phyloP scores from a whole-genome alignment of 2,888 invertebrate genomes.

The Calliopum simillimum region DNA sequence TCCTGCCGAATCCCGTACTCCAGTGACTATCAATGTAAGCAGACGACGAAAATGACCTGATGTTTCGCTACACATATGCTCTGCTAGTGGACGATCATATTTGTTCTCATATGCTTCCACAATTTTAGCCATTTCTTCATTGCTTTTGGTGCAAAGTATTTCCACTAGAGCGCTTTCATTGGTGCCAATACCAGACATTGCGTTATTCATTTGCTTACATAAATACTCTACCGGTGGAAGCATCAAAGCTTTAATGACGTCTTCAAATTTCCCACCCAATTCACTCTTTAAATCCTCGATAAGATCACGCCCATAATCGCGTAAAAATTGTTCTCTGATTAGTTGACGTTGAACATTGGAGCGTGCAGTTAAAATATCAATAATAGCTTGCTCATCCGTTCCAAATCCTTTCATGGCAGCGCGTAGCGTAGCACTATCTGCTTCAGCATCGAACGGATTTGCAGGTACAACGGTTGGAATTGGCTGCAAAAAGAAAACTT shows the following conservation, averaged over 20 bases:
- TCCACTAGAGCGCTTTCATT: slow-evolving; percentile 80
- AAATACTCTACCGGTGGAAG: slow-evolving; percentile 76
- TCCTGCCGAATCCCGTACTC: slow-evolving; percentile 74
- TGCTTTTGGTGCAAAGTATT: slow-evolving; percentile 77
- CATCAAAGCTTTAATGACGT: slow-evolving; percentile 78
- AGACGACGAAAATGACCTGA: slow-evolving; percentile 81
- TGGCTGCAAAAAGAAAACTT: slow-evolving; percentile 44
- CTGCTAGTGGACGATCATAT: slow-evolving; percentile 76
- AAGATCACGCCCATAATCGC: slow-evolving; percentile 72
- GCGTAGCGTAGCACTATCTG: slow-evolving; percentile 72
- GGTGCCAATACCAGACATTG: slow-evolving; percentile 81
- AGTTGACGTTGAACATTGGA: slow-evolving; percentile 78
- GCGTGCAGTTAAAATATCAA: slow-evolving; percentile 76
- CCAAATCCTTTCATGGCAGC: slow-evolving; percentile 46
- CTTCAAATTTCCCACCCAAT: slow-evolving; percentile 80
- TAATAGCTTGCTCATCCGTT: slow-evolving; percentile 70
- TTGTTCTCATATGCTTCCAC: slow-evolving; percentile 74
- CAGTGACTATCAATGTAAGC: slow-evolving; percentile 76
- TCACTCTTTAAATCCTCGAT: slow-evolving; percentile 77
- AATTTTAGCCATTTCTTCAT: slow-evolving; percentile 74
- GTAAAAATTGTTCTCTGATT: slow-evolving; percentile 73
- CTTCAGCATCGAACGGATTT: slow-evolving; percentile 72
- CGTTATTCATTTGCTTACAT: slow-evolving; percentile 77
- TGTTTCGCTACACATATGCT: slow-evolving; percentile 81
- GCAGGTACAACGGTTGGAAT: slow-evolving; percentile 72